Conservation (phyloP, 1,140 invertebrate genomes). For the Philotrypesis tridentata region DNA sequence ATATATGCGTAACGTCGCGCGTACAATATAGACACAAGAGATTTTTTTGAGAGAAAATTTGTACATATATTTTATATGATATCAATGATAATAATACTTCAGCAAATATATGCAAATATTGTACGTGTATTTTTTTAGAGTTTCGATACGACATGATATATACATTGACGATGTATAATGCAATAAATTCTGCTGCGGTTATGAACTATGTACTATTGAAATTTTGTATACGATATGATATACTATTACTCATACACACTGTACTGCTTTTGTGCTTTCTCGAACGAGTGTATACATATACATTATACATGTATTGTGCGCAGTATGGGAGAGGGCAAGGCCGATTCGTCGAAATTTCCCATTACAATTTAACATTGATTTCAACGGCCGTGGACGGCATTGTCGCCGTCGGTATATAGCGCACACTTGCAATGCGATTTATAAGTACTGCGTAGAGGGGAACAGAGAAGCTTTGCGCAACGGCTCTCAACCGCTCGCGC, state of each 20-base stretch:
- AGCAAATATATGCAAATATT: neutral
- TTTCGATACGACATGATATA: neutral
- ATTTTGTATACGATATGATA: no score
- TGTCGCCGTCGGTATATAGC: neutral
- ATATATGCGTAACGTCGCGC: no score
- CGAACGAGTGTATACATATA: no score
- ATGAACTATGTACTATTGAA: neutral
- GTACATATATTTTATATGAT: neutral
- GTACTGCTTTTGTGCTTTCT: no score
- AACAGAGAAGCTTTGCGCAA: conserved; percentile 1
- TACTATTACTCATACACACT: no score
- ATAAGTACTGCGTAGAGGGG: neutral
- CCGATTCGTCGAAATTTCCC: neutral
- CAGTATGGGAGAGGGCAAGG: neutral
- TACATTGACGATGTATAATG: neutral
- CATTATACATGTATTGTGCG: no score
- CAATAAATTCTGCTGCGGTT: neutral
- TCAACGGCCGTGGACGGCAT: neutral
- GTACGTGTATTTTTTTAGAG: neutral
- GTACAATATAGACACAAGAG: no score
- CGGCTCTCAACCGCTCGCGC: neutral
- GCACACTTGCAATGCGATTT: no score
- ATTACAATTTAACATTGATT: neutral
- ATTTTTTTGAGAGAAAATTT: no score
- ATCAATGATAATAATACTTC: neutral